Conservation (phyloP, 2,113 vertebrate species). For the Carassius gibelio region DNA sequence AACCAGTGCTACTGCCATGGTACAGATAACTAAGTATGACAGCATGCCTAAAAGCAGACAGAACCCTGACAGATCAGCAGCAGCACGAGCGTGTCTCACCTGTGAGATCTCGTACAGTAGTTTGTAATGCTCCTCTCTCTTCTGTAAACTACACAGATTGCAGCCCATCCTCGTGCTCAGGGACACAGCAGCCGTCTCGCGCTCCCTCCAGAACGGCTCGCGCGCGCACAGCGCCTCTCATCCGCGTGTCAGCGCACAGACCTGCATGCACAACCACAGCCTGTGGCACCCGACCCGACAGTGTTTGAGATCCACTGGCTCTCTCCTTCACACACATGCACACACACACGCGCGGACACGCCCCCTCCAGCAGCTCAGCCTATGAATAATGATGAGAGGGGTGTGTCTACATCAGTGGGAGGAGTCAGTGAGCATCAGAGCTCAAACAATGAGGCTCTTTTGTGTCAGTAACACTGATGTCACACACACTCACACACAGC, state of each 20-base stretch:
- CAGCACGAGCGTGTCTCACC: conserved; percentile 80
- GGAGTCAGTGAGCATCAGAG: conserved; percentile 71
- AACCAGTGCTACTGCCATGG: background rate
- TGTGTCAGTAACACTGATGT: conserved; percentile 76
- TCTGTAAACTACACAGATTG: conserved; percentile 99
- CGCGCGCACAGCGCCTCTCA: conserved; percentile 81
- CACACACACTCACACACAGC: background rate
- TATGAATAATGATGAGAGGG: conserved; percentile 93
- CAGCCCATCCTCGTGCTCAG: conserved; percentile 95
- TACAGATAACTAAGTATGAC: background rate
- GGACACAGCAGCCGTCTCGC: conserved; percentile 80
- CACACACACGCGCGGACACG: conserved; percentile 83
- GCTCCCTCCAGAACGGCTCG: conserved; percentile 73
- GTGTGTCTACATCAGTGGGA: conserved; percentile 79
- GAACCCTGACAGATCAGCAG: no score
- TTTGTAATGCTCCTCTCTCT: conserved; percentile 99
- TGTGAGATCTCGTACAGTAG: conserved; percentile 99
- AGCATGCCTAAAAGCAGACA: background rate
- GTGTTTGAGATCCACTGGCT: background rate
- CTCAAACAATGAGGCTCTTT: conserved; percentile 83
- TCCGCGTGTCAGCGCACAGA: conserved; percentile 82
- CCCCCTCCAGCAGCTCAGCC: conserved; percentile 82
- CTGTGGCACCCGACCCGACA: conserved; percentile 49
- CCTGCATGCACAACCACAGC: conserved; percentile 49
- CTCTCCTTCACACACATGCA: conserved; percentile 44